Evolutionary conservation across 2,888 invertebrate genomes (phyloP), one percentile per base, ranked within the genome.

Genomic region (Lasioglossum calceatum): DNA sequence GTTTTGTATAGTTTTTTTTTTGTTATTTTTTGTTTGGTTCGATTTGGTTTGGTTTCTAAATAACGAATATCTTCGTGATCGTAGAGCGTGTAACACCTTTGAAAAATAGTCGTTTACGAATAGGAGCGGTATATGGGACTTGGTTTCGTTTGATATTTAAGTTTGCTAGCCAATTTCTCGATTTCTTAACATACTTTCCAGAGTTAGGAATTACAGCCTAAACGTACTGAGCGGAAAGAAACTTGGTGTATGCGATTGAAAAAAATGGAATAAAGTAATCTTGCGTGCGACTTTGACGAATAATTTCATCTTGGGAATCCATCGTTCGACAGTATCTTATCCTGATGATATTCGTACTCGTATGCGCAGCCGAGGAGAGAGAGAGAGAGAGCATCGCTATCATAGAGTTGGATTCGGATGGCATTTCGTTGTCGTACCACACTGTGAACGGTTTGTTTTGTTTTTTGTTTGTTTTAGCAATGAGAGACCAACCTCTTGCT

Each of bases 401-500:
- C 91, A 88, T 92, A 91, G 90, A 92, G 92, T 91, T 88, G 91
- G 91, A 92, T 92, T 91, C 87, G 91, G 91, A 92, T 92, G 92
- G 91, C 82, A 90, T 90, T 88, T 88, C 90, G 90, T 92, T 91
- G 91, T 90, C 85, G 91, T 92, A 93, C 91, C 92, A 93, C 92
- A 93, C 92, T 93, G 93, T 91, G 91, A 93, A 93, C 92, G 93
- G 89, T 92, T 71, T 71, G 39, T 71, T 71, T 71, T 71, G 36
- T 23, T 71, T 71, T 71, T 71, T 39, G 39, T 71, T 71, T 71
- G 39, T 71, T 71, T 93, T 93, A 95, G 94, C 94, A 92, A 94
- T 94, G 94, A 92, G 93, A 94, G 95, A 96, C 95, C 96, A 95
- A 96, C 96, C 96, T 96, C 95, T 96, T 95, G 92, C 97, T 93